These are phyloP conservation scores for Pogonocichla stellata DNA, from an alignment of 2,113 vertebrate species.

Conservation along the genomic window DNA sequence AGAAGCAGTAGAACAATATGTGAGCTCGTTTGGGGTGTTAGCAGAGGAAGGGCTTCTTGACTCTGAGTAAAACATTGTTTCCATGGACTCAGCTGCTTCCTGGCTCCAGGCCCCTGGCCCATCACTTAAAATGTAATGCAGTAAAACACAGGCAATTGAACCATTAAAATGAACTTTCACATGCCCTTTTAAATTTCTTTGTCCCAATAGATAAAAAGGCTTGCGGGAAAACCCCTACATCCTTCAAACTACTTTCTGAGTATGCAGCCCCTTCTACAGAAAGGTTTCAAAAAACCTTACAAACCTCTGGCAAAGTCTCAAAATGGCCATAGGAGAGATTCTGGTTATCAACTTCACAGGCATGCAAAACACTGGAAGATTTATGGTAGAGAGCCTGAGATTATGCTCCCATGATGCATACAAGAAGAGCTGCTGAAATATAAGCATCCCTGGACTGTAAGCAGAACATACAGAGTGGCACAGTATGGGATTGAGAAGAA, in stretches of 20 bases:
- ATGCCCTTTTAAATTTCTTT: background rate
- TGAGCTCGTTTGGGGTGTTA: background rate
- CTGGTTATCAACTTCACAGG: background rate
- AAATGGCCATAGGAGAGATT: background rate
- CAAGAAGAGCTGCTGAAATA: background rate
- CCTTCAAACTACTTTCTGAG: background rate
- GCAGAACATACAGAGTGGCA: background rate
- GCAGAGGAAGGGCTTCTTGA: background rate
- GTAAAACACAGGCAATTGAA: background rate
- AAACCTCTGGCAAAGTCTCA: background rate
- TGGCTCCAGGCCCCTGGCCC: background rate
- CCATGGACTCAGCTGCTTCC: background rate
- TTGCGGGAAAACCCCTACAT: background rate
- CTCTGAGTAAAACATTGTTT: background rate
- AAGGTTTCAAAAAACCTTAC: background rate
- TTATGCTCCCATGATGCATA: background rate
- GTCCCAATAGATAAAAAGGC: background rate
- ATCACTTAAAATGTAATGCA: background rate
- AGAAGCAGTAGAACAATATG: background rate
- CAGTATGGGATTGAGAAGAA: background rate
- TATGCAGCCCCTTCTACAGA: background rate
- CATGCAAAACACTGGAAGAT: background rate
- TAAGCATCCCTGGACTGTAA: background rate
- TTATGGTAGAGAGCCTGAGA: background rate
- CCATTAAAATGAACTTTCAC: background rate